phyloP scores from a whole-genome alignment of 2,888 invertebrate genomes.

The Hermaeophaga mercurialis region DNA sequence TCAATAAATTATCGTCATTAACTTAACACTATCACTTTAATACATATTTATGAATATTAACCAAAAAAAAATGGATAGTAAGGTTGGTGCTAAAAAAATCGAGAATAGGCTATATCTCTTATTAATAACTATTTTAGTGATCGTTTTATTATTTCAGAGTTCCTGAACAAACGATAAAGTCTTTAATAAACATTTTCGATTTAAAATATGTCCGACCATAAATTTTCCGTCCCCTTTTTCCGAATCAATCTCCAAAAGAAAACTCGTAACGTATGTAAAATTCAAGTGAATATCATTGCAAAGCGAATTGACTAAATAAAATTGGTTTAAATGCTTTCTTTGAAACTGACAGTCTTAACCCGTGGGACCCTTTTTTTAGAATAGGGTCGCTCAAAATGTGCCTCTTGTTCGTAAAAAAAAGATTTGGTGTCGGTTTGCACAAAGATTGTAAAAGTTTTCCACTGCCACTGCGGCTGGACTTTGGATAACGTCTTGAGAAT shows the following conservation, averaged over 20 bases:
- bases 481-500: constrained; percentile 23
- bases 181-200: no score
- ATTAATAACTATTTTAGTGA: no score
- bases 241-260: constrained; percentile 1
- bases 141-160: no score
- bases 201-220: not conserved
- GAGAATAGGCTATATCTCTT: no score
- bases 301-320: constrained; percentile 29
- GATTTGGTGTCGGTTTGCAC: constrained; percentile 33
- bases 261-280: constrained; percentile 18
- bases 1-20: no score
- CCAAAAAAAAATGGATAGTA: no score
- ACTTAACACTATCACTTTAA: no score
- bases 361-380: constrained; percentile 26
- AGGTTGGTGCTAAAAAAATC: no score
- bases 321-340: constrained; percentile 36
- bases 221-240: not conserved
- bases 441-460: constrained; percentile 32
- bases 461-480: constrained; percentile 17
- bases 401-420: constrained; percentile 31
- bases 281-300: constrained; percentile 20
- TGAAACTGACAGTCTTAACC: constrained; percentile 30
- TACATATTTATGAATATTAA: no score
- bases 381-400: constrained; percentile 31
- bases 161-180: no score